Evolutionary conservation across 2,797 vertebrate genomes (phyloP).

Genomic region (Sphaeramia orbicularis): DNA sequence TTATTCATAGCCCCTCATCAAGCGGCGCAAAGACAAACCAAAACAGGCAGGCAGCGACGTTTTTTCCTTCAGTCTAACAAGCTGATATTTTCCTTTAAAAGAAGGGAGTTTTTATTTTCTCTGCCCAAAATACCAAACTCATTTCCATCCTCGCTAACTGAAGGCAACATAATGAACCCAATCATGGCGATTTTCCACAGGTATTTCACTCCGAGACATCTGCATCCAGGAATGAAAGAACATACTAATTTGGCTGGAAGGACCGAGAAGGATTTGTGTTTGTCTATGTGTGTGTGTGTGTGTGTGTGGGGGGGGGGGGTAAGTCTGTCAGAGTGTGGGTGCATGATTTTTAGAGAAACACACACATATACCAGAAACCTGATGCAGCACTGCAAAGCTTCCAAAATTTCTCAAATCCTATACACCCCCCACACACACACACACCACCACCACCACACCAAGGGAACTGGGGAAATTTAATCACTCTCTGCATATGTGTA

Average conservation of each 20-base stretch:
- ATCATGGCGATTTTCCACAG: slow-evolving; percentile 70
- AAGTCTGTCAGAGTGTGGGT: slow-evolving; percentile 53
- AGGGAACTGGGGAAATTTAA: slow-evolving; percentile 43
- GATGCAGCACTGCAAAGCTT: slow-evolving; percentile 40
- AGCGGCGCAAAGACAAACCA: slow-evolving; percentile 40
- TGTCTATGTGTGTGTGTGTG: slow-evolving; percentile 16
- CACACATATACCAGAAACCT: slow-evolving; percentile 27
- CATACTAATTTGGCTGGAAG: slow-evolving; percentile 66
- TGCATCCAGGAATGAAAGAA: slow-evolving; percentile 62
- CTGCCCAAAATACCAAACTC: slow-evolving; percentile 63
- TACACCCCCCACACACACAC: too few species aligned
- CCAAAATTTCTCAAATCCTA: slow-evolving; percentile 51
- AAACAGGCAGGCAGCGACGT: slow-evolving; percentile 46
- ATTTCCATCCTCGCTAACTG: slow-evolving; percentile 61
- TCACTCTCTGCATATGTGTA: slow-evolving; percentile 52
- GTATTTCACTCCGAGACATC: slow-evolving; percentile 61
- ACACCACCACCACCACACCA: slow-evolving; percentile 1
- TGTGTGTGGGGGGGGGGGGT: slow-evolving; percentile 8
- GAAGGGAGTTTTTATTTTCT: slow-evolving; percentile 23
- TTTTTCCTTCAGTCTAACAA: slow-evolving; percentile 52
- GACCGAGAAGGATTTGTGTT: slow-evolving; percentile 50
- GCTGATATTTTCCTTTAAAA: slow-evolving; percentile 42
- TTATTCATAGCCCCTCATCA: slow-evolving; percentile 52
- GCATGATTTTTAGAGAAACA: slow-evolving; percentile 31
- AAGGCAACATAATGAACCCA: slow-evolving; percentile 70